phyloP scores from a whole-genome alignment of 2,113 vertebrate genomes.

The Cardinalis cardinalis region DNA sequence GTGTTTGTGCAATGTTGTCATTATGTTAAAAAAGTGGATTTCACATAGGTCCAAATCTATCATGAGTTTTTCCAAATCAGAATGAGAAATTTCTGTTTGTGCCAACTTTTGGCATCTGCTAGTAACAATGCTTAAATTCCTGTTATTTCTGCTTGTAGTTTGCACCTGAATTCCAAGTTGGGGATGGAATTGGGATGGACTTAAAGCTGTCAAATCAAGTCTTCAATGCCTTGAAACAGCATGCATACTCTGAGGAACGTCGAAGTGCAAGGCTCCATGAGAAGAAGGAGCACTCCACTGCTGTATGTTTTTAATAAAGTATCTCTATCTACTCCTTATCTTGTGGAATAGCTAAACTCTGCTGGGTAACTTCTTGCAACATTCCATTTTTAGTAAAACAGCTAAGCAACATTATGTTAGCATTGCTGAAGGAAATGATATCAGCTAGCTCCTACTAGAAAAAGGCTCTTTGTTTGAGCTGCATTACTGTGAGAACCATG shows the following conservation, averaged over 20 bases:
- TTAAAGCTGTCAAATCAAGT: constrained; percentile 95
- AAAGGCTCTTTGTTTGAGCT: neutral
- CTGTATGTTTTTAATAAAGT: constrained; percentile 72
- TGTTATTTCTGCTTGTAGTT: constrained; percentile 74
- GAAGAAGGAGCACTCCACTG: constrained; percentile 96
- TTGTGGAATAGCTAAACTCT: neutral
- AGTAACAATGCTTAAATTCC: neutral
- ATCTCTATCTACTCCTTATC: neutral
- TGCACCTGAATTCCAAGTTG: constrained; percentile 91
- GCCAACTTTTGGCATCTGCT: neutral
- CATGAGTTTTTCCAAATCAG: neutral
- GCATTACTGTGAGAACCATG: neutral
- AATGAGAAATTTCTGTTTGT: neutral
- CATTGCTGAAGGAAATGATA: neutral
- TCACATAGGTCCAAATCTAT: neutral
- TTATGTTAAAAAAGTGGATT: neutral
- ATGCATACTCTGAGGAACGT: constrained; percentile 89
- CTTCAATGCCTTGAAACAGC: constrained; percentile 94
- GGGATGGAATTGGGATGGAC: constrained; percentile 95
- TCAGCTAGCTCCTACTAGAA: neutral
- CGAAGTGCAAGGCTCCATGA: constrained; percentile 92
- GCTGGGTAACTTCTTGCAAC: neutral
- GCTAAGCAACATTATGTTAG: neutral
- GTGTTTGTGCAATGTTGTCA: neutral
- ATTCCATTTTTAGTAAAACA: neutral